Percentiles rank a stretch among this genome's conserved stretches.
Evolutionary conservation across 2,797 vertebrate genomes (phyloP).

Genomic region (Macropodus opercularis): DNA sequence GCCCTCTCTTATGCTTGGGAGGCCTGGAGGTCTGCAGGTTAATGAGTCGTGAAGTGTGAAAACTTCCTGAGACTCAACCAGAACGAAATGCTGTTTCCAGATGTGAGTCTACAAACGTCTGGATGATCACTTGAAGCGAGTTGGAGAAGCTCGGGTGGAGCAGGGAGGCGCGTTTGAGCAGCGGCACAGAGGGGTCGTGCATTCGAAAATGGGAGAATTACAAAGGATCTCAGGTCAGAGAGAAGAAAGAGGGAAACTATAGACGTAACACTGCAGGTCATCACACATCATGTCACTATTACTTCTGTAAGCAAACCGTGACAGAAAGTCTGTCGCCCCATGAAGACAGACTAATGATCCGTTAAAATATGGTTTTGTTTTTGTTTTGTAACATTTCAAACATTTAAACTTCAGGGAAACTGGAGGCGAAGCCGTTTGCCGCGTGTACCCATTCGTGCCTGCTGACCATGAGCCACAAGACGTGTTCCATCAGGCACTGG

Average conservation of each 20-base stretch:
- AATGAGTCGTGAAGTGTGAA: conserved; percentile 97
- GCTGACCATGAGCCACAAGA: no score
- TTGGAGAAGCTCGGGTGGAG: conserved; percentile 25
- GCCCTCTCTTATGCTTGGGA: conserved; percentile 51
- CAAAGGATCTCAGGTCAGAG: background rate
- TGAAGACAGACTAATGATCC: no score
- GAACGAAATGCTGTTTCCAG: conserved; percentile 88
- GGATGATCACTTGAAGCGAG: conserved; percentile 52
- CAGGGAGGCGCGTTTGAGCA: conserved; percentile 15
- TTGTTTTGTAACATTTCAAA: background rate
- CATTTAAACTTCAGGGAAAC: conserved; percentile 12
- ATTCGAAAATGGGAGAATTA: background rate
- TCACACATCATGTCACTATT: background rate
- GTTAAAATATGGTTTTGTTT: conserved; percentile 17
- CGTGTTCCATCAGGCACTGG: no score
- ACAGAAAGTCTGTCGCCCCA: background rate
- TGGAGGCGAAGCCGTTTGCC: background rate
- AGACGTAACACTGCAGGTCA: background rate
- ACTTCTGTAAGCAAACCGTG: background rate
- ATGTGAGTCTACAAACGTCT: conserved; percentile 77
- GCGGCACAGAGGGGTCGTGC: background rate
- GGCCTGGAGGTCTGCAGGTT: conserved; percentile 76
- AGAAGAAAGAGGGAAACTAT: background rate
- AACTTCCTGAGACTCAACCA: conserved; percentile 87
- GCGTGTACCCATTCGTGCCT: no score